These are phyloP conservation scores for Meta bourneti DNA, from an alignment of 2,888 invertebrate genomes.

Conservation along the genomic window DNA sequence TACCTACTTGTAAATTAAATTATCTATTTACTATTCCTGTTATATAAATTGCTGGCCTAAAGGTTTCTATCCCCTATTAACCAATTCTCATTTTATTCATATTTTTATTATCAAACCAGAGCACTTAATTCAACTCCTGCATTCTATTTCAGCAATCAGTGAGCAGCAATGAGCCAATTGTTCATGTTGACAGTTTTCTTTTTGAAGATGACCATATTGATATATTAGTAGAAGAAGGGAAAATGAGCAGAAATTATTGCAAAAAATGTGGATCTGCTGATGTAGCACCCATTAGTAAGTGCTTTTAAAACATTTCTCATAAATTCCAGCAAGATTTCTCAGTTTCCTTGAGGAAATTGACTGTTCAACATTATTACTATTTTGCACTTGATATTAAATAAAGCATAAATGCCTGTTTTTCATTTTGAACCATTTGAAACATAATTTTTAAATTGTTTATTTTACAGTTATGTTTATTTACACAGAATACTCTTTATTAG, in stretches of 20 bases:
- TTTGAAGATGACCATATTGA: conserved; percentile 86
- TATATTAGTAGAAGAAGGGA: conserved; percentile 82
- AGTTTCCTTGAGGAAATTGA: neutral
- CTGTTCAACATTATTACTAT: neutral
- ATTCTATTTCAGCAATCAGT: conserved; percentile 16
- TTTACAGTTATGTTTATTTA: no score
- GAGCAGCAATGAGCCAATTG: conserved; percentile 78
- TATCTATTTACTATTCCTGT: no score
- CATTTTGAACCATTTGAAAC: neutral
- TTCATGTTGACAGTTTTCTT: conserved; percentile 87
- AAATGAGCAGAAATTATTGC: conserved; percentile 83
- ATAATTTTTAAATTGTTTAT: no score
- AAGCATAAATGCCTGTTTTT: neutral
- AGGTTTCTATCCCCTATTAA: no score
- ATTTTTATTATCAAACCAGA: no score
- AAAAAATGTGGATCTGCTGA: conserved; percentile 83
- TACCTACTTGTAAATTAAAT: neutral
- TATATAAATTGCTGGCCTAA: no score
- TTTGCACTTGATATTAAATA: neutral
- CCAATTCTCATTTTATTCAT: no score
- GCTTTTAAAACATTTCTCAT: neutral
- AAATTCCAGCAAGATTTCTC: neutral
- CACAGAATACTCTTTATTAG: no score
- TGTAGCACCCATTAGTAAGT: conserved; percentile 82
- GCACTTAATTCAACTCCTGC: no score